These are phyloP conservation scores for Vireo griseus DNA, from an alignment of 2,797 vertebrate species.

Conservation along the genomic window DNA sequence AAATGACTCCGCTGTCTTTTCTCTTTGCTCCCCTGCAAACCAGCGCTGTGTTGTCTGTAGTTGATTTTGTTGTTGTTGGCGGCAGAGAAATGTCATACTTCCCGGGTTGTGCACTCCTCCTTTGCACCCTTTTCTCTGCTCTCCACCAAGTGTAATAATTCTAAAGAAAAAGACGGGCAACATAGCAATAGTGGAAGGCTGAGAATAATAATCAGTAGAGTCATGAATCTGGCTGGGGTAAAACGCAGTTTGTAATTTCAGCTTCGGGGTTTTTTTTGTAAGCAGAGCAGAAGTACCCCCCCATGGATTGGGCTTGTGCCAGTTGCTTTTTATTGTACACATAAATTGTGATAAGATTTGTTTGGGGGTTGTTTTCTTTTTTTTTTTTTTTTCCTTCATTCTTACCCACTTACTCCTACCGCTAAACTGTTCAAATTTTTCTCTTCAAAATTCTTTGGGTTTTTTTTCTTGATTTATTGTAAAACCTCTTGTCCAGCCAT, in stretches of 20 bases:
- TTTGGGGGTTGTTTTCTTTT: not conserved
- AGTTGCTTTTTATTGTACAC: slow-evolving; percentile 70
- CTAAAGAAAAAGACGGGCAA: slow-evolving; percentile 38
- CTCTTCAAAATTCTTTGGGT: slow-evolving; percentile 56
- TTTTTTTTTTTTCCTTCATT: not conserved
- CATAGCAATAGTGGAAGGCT: slow-evolving; percentile 74
- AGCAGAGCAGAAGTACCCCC: slow-evolving; percentile 49
- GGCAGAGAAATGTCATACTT: slow-evolving; percentile 73
- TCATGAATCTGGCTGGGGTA: slow-evolving; percentile 77
- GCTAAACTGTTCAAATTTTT: slow-evolving; percentile 45
- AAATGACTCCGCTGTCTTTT: slow-evolving; percentile 72
- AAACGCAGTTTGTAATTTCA: slow-evolving; percentile 69
- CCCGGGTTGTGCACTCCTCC: slow-evolving; percentile 60
- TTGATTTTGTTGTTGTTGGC: slow-evolving; percentile 72
- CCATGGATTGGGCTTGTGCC: slow-evolving; percentile 72
- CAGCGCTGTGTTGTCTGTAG: slow-evolving; percentile 71
- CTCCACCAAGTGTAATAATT: slow-evolving; percentile 70
- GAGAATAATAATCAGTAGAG: slow-evolving; percentile 70
- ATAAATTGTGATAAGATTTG: slow-evolving; percentile 67
- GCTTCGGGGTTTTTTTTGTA: slow-evolving; percentile 54
- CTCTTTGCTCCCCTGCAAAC: slow-evolving; percentile 70
- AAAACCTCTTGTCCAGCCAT: slow-evolving; percentile 58
- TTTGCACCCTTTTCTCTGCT: slow-evolving; percentile 73
- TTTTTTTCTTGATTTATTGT: slow-evolving; percentile 29
- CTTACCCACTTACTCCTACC: slow-evolving; percentile 39